Percentiles rank a stretch among this genome's conserved stretches.
These are phyloP conservation scores for Drosophila pachea DNA, from an alignment of 1,140 invertebrate genomes.

Conservation along the genomic window DNA sequence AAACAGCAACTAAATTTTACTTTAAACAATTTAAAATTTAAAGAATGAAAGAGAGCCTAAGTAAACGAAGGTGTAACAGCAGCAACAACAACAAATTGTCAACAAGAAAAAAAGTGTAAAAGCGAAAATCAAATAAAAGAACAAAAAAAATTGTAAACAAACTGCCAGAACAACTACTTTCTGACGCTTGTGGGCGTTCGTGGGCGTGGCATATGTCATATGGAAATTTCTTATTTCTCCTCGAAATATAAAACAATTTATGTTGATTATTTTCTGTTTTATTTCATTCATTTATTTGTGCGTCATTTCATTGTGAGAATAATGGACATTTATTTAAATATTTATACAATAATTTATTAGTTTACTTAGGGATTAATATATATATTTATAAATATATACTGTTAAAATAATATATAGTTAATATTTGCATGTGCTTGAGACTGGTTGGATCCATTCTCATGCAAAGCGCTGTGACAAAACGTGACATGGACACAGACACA, in stretches of 20 bases:
- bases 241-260: no score
- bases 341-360: conserved; percentile 49
- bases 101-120: conserved; percentile 45
- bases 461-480: conserved; percentile 4
- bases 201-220: not conserved
- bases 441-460: conserved; percentile 2
- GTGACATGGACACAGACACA: not conserved
- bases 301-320: conserved; percentile 2
- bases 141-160: conserved; percentile 60
- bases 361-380: conserved; percentile 22
- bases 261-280: no score
- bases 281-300: conserved; percentile 1
- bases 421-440: conserved; percentile 27
- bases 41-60: conserved; percentile 40
- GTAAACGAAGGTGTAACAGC: conserved; percentile 50
- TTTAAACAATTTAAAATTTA: conserved; percentile 54
- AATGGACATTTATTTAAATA: not conserved
- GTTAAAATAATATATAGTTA: conserved; percentile 15
- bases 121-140: conserved; percentile 68
- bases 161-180: no score
- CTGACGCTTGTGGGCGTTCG: not conserved
- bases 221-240: no score
- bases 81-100: conserved; percentile 52
- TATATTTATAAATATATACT: conserved; percentile 10
- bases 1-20: conserved; percentile 54